phyloP scores from a whole-genome alignment of 2,888 invertebrate genomes.

The Opisthograptis luteolata region DNA sequence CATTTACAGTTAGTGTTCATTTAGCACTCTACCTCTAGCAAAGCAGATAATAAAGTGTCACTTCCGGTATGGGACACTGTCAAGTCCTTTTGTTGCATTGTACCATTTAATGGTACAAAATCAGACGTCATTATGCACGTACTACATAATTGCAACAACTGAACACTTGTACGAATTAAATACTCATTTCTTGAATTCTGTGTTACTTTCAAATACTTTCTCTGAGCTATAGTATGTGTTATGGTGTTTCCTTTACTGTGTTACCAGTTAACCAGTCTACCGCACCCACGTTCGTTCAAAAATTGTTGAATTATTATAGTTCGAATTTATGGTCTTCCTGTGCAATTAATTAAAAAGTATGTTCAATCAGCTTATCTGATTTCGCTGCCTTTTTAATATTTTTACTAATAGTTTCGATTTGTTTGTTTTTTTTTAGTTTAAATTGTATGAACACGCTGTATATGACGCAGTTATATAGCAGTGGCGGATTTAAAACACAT shows the following conservation, averaged over 20 bases:
- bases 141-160: background rate
- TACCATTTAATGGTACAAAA: background rate
- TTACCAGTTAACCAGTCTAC: background rate
- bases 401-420: background rate
- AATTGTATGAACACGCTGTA: too few species aligned
- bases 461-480: too few species aligned
- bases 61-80: background rate
- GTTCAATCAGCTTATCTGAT: conserved; percentile 2
- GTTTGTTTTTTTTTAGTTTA: too few species aligned
- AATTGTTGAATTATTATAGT: background rate
- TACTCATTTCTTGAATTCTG: background rate
- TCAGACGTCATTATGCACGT: background rate
- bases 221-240: background rate
- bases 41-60: background rate
- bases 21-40: background rate
- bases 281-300: conserved; percentile 9
- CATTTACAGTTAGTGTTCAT: too few species aligned
- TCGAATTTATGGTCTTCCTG: background rate
- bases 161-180: background rate
- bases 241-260: conserved; percentile 16
- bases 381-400: background rate
- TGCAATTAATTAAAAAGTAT: conserved; percentile 5
- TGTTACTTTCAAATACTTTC: conserved; percentile 25
- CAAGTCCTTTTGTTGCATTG: background rate
- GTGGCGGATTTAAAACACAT: too few species aligned